These are phyloP conservation scores for Pasiphila rectangulata DNA, from an alignment of 2,888 invertebrate genomes.

Conservation along the genomic window DNA sequence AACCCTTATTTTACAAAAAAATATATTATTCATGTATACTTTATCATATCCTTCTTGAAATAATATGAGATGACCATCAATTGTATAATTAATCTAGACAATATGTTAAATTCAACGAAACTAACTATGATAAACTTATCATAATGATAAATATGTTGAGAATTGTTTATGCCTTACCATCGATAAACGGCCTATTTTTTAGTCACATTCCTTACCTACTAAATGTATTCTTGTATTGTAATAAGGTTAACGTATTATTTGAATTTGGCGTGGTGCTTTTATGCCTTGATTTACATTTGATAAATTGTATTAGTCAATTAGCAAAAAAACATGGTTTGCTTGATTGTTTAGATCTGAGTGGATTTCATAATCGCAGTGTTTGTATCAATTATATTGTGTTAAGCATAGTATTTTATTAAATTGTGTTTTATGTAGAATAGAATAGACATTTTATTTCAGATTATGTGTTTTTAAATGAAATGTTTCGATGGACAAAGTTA, in stretches of 20 bases:
- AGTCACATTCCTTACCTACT: constrained; percentile 44
- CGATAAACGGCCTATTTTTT: constrained; percentile 32
- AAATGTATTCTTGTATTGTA: constrained; percentile 46
- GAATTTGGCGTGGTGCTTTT: constrained; percentile 39
- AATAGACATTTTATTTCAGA: no score
- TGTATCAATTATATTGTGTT: constrained; percentile 11
- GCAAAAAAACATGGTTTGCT: constrained; percentile 19
- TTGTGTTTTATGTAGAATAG: background rate
- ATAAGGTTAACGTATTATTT: constrained; percentile 30
- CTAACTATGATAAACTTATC: background rate
- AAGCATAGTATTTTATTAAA: background rate
- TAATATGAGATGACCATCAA: no score
- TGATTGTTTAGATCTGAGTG: constrained; percentile 53
- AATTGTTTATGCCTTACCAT: background rate
- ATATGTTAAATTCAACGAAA: background rate
- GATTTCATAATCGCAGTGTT: constrained; percentile 16
- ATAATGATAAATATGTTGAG: background rate
- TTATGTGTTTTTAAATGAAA: background rate
- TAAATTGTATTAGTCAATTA: constrained; percentile 10
- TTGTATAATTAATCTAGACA: no score
- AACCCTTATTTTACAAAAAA: no score
- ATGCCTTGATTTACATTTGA: constrained; percentile 16
- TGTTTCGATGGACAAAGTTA: background rate
- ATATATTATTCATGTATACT: no score
- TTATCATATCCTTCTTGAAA: no score